A percentile compares a stretch with the other conserved stretches of the same genome.
Evolutionary conservation across 2,113 vertebrate genomes (phyloP).

Genomic region (Carlito syrichta): DNA sequence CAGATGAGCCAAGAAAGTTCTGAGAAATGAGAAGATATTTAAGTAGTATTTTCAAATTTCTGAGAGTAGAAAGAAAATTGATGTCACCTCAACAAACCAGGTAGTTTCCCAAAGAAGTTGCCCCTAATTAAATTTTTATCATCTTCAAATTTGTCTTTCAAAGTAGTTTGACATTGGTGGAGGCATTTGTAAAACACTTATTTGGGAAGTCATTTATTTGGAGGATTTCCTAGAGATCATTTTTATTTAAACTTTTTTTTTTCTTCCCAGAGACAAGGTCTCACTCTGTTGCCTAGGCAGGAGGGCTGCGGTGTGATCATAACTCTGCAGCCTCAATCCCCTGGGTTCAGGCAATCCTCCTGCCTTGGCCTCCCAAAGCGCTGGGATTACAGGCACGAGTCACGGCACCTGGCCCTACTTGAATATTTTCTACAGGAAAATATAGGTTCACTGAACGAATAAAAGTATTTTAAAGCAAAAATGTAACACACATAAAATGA

Average conservation of each 20-base stretch:
- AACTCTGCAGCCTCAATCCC: too few species aligned
- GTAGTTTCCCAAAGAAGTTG: constrained; percentile 1
- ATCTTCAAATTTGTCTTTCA: background rate
- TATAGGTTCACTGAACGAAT: background rate
- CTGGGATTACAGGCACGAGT: too few species aligned
- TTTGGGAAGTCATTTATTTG: background rate
- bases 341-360: too few species aligned
- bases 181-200: background rate
- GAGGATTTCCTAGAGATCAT: background rate
- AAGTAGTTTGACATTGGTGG: background rate
- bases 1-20: background rate
- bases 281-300: too few species aligned
- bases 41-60: constrained; percentile 23
- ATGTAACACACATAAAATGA: background rate
- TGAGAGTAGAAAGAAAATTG: background rate
- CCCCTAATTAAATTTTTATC: background rate
- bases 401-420: too few species aligned
- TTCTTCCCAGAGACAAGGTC: too few species aligned
- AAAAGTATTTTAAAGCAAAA: constrained; percentile 38
- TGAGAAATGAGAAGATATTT: background rate
- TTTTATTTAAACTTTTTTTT: too few species aligned
- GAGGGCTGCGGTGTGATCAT: too few species aligned
- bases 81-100: background rate
- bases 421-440: background rate
- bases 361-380: too few species aligned